Base-by-base conservation (phyloP, 2,888 invertebrate genomes). In the Cloeon dipterum region DNA sequence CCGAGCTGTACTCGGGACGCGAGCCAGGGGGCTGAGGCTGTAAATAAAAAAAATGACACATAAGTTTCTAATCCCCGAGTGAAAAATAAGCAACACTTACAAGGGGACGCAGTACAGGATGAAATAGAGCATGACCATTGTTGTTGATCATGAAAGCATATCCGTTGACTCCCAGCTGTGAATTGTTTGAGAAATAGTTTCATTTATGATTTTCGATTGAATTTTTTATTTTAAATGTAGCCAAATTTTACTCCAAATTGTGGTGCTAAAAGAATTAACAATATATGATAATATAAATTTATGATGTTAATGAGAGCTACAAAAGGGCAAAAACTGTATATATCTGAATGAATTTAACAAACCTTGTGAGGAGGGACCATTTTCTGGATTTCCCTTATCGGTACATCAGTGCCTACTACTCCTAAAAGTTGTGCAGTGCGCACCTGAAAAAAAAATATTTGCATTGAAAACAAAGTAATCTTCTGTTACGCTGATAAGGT, bases 101-200 rank as follows among this genome's bases (percentile, higher is more conserved):
- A 66, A 85, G 58, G 35, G 93, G 89, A 49, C 89, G 68, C 49
- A 91, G 67, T 57, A 94, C 91, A 19, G 94, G 94, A 68, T 96
- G 94, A 56, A 85, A 89, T 42, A 96, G 64, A 44, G 93, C 75
- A 59, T 89, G 86, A 48, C 94, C 96, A 63, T 96, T 94, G 59
- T 93, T 93, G 58, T 91, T 91, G 51, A 93, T 79, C 61, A 91
- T 81, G 61, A 94, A 94, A 36, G 89, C 85, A 61, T 94, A 94
- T 37, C 88, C 91, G 58, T 89, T 89, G 26, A 85, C 85, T 46
- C 94, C 94, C 51, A 94, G 66, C 86, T 89, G 63, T 41, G 65
- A 50, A 36, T 36, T 34, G 43, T n/a, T n/a, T n/a, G 62, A 46
- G 38, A 50, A 48, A 46, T 38, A n/a, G n/a, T n/a, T n/a, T n/a